These are phyloP conservation scores for Tachina lurida DNA, from an alignment of 2,888 invertebrate genomes.

Conservation along the genomic window DNA sequence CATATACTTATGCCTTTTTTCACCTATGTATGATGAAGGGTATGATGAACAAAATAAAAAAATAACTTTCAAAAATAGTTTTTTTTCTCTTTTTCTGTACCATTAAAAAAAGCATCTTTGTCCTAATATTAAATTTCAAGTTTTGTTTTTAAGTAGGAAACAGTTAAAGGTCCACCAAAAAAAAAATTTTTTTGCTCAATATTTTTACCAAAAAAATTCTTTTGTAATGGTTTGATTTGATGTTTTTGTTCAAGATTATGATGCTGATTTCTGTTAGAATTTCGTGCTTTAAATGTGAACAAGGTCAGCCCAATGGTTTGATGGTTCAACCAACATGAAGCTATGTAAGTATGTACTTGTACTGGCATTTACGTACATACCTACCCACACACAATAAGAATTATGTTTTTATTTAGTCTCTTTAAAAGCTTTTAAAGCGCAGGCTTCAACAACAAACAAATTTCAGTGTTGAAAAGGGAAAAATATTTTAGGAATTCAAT, in stretches of 20 bases:
- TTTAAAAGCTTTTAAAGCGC: conserved; percentile 56
- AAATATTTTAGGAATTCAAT: too few species aligned
- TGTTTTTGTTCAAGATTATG: conserved; percentile 23
- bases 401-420: not conserved
- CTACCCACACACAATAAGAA: not conserved
- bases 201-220: conserved; percentile 19
- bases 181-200: not conserved
- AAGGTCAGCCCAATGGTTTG: conserved; percentile 58
- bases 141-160: conserved; percentile 60
- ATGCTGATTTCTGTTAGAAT: conserved; percentile 54
- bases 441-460: conserved; percentile 47
- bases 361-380: not conserved
- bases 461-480: not conserved
- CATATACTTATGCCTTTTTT: too few species aligned
- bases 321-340: conserved; percentile 17
- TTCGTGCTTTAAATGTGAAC: conserved; percentile 68
- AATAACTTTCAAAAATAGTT: conserved; percentile 25
- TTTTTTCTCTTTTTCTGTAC: not conserved
- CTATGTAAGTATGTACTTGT: not conserved
- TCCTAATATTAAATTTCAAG: conserved; percentile 58
- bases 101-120: conserved; percentile 21
- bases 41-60: not conserved
- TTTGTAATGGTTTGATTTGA: conserved; percentile 28
- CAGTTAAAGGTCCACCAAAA: conserved; percentile 17
- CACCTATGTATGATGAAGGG: too few species aligned